phyloP scores from a whole-genome alignment of 2,888 invertebrate species.

The Phania funesta region DNA sequence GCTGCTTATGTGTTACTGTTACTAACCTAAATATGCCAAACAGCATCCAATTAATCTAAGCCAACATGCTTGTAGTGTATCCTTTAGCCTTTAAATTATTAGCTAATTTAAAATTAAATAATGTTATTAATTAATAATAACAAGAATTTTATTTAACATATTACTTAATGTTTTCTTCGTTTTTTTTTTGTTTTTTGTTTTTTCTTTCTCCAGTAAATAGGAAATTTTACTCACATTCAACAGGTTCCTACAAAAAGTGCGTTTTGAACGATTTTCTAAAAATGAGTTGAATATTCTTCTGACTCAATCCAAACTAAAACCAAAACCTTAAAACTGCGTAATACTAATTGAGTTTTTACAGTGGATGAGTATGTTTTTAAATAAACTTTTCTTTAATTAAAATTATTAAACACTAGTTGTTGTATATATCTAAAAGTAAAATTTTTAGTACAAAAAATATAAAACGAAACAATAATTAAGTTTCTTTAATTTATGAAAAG shows the following conservation, averaged over 20 bases:
- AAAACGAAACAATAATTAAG: conserved; percentile 7
- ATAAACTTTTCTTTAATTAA: conserved; percentile 35
- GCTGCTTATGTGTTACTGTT: conserved; percentile 5
- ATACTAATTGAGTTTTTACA: conserved; percentile 27
- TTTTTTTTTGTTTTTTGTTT: conserved; percentile 56
- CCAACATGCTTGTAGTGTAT: conserved; percentile 33
- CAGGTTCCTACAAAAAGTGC: conserved; percentile 56
- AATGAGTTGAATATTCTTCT: conserved; percentile 42
- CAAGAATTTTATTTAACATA: conserved; percentile 53
- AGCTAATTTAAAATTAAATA: conserved; percentile 34
- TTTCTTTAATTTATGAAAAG: conserved; percentile 20
- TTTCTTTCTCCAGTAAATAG: conserved; percentile 65
- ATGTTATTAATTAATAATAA: conserved; percentile 23
- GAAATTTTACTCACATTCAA: conserved; percentile 59
- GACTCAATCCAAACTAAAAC: conserved; percentile 43
- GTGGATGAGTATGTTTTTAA: conserved; percentile 61
- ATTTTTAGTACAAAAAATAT: conserved; percentile 22
- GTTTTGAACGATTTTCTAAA: conserved; percentile 49
- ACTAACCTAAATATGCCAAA: conserved; percentile 40
- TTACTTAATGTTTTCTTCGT: conserved; percentile 61
- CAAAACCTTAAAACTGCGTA: not conserved
- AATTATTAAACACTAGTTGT: conserved; percentile 47
- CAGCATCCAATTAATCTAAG: not conserved
- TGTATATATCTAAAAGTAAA: conserved; percentile 28
- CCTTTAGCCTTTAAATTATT: conserved; percentile 26